phyloP scores from a whole-genome alignment of 2,888 invertebrate species.

The Tenthredo scrophulariae region DNA sequence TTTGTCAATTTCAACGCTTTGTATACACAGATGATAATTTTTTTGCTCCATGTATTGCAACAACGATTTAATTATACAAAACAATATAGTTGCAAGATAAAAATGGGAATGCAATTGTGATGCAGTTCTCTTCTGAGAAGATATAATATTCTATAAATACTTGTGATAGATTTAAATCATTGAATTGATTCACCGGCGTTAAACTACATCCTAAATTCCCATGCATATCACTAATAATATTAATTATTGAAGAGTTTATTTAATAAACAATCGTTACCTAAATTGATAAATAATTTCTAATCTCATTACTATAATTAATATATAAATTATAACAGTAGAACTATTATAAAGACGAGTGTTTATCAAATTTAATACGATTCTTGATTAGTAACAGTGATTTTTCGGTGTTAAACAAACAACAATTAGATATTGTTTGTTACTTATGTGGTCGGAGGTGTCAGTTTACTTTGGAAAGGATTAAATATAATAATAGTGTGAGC shows the following conservation, averaged over 20 bases:
- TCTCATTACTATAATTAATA: not conserved
- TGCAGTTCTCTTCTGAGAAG: slow-evolving; percentile 1
- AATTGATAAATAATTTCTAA: not conserved
- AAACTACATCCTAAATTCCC: not conserved
- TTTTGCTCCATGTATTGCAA: not conserved
- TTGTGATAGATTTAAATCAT: not conserved
- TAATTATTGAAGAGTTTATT: not conserved
- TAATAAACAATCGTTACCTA: not conserved
- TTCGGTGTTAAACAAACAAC: not conserved
- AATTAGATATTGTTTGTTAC: not conserved
- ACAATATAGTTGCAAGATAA: not conserved
- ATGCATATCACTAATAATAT: not conserved
- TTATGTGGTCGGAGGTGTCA: slow-evolving; percentile 14
- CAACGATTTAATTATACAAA: not conserved
- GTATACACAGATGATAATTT: not conserved
- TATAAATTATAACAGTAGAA: not conserved
- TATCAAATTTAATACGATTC: not conserved
- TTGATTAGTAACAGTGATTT: slow-evolving; percentile 18
- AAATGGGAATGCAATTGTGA: not conserved
- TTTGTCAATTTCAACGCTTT: not conserved
- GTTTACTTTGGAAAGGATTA: slow-evolving; percentile 23
- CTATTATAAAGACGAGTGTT: not conserved
- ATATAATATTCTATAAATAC: slow-evolving; percentile 1
- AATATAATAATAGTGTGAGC: not conserved
- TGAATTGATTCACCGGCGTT: not conserved